These are phyloP conservation scores for Lutraria rhynchaena DNA, from an alignment of 1,140 invertebrate species.

Conservation along the genomic window DNA sequence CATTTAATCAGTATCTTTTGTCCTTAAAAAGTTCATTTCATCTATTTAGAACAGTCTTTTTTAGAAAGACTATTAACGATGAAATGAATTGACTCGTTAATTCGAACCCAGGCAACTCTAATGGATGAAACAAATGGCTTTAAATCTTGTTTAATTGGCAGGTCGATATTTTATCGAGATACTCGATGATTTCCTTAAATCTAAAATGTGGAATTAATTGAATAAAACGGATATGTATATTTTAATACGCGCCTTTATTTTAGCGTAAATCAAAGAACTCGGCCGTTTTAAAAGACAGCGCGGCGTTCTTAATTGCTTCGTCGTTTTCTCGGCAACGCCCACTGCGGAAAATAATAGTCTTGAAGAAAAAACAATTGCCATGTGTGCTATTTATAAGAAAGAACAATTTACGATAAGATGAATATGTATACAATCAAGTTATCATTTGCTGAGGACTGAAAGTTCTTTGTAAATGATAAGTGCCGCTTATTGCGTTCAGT, in stretches of 20 bases:
- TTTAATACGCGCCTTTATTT: slow-evolving; percentile 30
- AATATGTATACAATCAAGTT: slow-evolving; percentile 36
- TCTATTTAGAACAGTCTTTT: too few species aligned
- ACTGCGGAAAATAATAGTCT: slow-evolving; percentile 24
- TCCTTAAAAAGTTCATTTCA: too few species aligned
- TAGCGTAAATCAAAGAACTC: slow-evolving; percentile 23
- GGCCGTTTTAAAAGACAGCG: slow-evolving; percentile 16
- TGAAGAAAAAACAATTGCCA: slow-evolving; percentile 50
- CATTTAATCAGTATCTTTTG: too few species aligned
- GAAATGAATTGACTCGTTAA: too few species aligned
- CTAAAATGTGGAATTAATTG: slow-evolving; percentile 45
- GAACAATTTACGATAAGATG: slow-evolving; percentile 48
- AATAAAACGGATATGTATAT: slow-evolving; percentile 24
- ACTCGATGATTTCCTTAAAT: neutral
- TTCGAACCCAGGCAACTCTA: too few species aligned
- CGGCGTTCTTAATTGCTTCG: slow-evolving; percentile 27
- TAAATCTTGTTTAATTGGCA: neutral
- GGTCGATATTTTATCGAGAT: neutral
- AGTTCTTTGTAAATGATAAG: slow-evolving; percentile 47
- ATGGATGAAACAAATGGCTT: neutral
- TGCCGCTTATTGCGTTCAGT: slow-evolving; percentile 6
- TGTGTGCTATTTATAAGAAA: slow-evolving; percentile 29
- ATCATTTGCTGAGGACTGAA: neutral
- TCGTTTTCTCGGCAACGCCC: slow-evolving; percentile 44
- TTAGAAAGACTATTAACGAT: too few species aligned